Base-by-base conservation (phyloP, 53 echinoderm and acorn worm genomes). In the Stichopus horrens region DNA sequence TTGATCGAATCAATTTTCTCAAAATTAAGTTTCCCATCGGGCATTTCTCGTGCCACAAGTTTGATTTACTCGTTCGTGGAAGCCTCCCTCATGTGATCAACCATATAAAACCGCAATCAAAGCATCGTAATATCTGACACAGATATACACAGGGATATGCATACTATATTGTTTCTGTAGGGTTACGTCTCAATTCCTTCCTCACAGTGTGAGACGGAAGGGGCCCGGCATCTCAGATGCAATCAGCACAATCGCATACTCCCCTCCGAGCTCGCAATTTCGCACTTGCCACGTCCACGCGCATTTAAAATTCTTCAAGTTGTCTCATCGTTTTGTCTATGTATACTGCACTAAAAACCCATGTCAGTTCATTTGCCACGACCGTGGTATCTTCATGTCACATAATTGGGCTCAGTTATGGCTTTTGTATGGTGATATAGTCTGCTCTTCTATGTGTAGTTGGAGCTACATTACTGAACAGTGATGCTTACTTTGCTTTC, bases 271-370 rank as follows among this genome's bases (percentile, higher is more conserved):
- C 85, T 67, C n/a, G 67, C 85, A 65, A 85, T 85, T 66, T 85
- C 85, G 65, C 65, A 85, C 65, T 85, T 67, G 63, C 85, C 85
- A 85, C 67, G 57, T 67, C 63, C 20, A 52, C 65, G 85, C 85
- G 65, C 85, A 85, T 63, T 85, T 85, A 85, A 85, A 63, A 85
- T 85, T 85, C 85, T 85, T 85, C 71, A 6, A 16, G 19, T 20
- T 18, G 71, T 71, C 71, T 71, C 71, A 18, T 71, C 18, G 19
- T 71, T 7, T 13, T 13, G 19, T 71, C n/a, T 20, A 71, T 18
- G n/a, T 4, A 71, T 13, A 10, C 63, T 63, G 16, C 63, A 16
- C 11, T 63, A 37, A 37, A 63, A 37, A 37, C 37, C 37, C 8
- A 63, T 63, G 63, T 63, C 71, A 16, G 71, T 20, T 7, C 71